Evolutionary conservation across 2,113 vertebrate genomes (phyloP).

Genomic region (Siniperca knerii): DNA sequence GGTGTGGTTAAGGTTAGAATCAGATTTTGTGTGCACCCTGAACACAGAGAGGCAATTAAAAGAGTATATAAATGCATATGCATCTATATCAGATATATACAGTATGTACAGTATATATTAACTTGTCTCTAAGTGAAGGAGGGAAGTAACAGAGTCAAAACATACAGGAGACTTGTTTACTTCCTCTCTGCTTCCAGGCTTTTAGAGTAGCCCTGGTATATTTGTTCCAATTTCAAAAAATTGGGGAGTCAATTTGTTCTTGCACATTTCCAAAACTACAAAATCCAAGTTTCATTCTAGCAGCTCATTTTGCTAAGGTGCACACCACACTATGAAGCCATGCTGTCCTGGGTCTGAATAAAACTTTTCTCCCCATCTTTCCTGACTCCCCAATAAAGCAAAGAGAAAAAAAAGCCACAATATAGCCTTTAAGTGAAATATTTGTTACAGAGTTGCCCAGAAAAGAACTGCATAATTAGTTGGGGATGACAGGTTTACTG

Average conservation of each 20-base stretch:
- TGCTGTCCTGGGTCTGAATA: not conserved
- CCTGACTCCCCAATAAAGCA: not conserved
- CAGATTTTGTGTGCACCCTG: not conserved
- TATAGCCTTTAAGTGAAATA: slow-evolving; percentile 21
- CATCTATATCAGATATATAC: not conserved
- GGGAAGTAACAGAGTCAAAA: too few relatives aligned
- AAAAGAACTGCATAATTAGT: slow-evolving; percentile 16
- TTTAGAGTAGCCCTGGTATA: not conserved
- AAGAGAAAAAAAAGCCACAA: not conserved
- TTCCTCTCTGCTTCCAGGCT: not conserved
- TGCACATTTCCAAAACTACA: not conserved
- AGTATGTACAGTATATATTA: not conserved
- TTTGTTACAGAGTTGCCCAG: not conserved
- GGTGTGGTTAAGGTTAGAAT: not conserved
- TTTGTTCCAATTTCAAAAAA: not conserved
- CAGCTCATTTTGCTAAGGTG: not conserved
- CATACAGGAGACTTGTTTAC: not conserved
- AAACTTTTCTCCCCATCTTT: not conserved
- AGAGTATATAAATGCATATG: not conserved
- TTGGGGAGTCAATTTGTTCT: not conserved
- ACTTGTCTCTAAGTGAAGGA: not conserved
- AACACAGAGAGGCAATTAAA: not conserved
- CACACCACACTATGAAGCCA: not conserved
- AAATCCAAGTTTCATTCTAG: not conserved
- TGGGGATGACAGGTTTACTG: slow-evolving; percentile 31